phyloP scores from a whole-genome alignment of 2,113 vertebrate species.

The Xiphorhynchus elegans region DNA sequence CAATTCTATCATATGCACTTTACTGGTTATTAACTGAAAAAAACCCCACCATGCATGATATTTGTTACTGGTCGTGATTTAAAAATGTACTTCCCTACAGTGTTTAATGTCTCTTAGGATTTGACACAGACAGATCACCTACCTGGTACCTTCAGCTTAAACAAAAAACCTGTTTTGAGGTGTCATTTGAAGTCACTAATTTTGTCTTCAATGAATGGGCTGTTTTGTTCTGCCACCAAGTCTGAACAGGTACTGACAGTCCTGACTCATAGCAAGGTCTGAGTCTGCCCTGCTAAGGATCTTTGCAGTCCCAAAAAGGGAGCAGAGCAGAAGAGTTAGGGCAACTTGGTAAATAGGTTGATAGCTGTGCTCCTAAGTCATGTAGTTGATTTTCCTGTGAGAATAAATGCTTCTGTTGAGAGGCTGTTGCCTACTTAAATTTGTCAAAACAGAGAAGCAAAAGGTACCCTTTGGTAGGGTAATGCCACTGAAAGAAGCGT shows the following conservation, averaged over 20 bases:
- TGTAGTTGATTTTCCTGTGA: not conserved
- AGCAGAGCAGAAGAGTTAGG: not conserved
- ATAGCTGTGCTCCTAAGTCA: not conserved
- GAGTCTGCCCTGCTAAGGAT: not conserved
- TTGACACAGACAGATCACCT: not conserved
- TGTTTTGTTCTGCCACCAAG: not conserved
- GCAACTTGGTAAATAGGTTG: not conserved
- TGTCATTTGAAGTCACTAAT: not conserved
- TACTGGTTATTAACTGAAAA: not conserved
- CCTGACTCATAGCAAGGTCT: not conserved
- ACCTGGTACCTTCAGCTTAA: not conserved
- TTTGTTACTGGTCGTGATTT: not conserved
- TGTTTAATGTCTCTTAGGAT: conserved; percentile 39
- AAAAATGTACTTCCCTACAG: conserved; percentile 28
- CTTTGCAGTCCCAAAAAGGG: not conserved
- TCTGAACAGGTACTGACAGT: not conserved
- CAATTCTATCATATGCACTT: not conserved
- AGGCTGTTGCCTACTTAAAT: not conserved
- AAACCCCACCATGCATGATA: not conserved
- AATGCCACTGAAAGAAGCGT: not conserved
- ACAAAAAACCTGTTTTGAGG: not conserved
- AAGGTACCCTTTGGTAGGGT: not conserved
- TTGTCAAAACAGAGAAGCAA: not conserved
- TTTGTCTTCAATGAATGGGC: not conserved
- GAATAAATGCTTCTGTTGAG: not conserved